A percentile compares a stretch with the other conserved stretches of the same genome.
Conservation (phyloP, 2,113 vertebrate genomes). For the Pholis gunnellus region DNA sequence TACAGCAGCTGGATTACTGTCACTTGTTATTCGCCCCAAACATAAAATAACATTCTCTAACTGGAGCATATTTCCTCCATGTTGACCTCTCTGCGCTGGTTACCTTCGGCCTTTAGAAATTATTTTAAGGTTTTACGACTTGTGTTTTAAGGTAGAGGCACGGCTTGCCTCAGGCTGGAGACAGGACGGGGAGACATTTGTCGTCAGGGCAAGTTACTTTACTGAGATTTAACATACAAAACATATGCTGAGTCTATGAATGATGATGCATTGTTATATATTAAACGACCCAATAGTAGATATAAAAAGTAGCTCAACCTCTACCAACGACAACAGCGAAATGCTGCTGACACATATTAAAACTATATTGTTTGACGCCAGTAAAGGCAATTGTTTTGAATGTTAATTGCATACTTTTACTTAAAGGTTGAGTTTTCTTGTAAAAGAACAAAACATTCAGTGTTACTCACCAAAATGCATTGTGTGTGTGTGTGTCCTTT, state of each 20-base stretch:
- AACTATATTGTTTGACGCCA: neutral
- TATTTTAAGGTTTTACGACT: slow-evolving; percentile 28
- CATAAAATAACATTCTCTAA: neutral
- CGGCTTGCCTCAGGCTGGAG: slow-evolving; percentile 29
- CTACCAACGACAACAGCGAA: neutral
- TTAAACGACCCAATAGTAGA: neutral
- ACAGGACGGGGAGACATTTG: slow-evolving; percentile 9
- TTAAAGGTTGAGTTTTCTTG: neutral
- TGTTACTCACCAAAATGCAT: neutral
- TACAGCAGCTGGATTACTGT: neutral
- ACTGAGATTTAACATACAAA: neutral
- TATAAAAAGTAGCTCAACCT: neutral
- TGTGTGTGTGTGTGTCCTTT: neutral
- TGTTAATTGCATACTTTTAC: neutral
- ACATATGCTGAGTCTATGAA: neutral
- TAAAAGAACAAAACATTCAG: neutral
- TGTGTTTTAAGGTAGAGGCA: slow-evolving; percentile 4
- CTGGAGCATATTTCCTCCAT: slow-evolving; percentile 13
- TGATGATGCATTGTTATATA: neutral
- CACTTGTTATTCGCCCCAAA: slow-evolving; percentile 15
- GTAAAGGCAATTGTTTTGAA: neutral
- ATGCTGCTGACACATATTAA: neutral
- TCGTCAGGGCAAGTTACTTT: neutral
- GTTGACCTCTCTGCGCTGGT: slow-evolving; percentile 12
- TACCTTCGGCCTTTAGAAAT: slow-evolving; percentile 41